phyloP scores from a whole-genome alignment of 2,113 vertebrate genomes.

The Grammomys dolichurus region DNA sequence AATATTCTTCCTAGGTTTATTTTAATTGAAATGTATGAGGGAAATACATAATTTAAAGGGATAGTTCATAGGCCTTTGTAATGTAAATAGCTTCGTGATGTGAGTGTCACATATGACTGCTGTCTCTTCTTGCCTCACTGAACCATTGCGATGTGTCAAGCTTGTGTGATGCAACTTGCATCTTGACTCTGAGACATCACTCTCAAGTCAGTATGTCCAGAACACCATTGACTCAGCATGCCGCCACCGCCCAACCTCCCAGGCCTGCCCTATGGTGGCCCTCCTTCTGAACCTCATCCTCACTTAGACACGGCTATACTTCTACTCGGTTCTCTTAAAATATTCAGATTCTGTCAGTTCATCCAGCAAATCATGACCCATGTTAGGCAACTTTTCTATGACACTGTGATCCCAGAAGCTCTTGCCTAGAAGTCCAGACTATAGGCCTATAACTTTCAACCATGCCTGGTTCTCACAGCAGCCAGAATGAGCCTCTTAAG shows the following conservation, averaged over 20 bases:
- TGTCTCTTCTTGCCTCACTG: background rate
- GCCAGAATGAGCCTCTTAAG: background rate
- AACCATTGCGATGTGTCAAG: background rate
- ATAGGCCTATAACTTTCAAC: background rate
- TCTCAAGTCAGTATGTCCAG: background rate
- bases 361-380: background rate
- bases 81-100: background rate
- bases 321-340: background rate
- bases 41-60: constrained; percentile 8
- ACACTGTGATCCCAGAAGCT: background rate
- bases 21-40: constrained; percentile 5
- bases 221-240: background rate
- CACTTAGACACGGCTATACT: accelerated
- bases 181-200: background rate
- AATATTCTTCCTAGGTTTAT: constrained; percentile 20
- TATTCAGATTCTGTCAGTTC: background rate
- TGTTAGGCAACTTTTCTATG: background rate
- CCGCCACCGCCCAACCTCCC: background rate
- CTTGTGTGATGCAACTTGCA: accelerated
- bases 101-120: background rate
- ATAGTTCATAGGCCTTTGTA: background rate
- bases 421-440: background rate
- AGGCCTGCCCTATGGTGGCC: background rate
- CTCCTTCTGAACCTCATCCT: too few relatives aligned
- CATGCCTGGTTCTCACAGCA: background rate